phyloP scores from a whole-genome alignment of 2,888 invertebrate genomes.

The Acronicta psi region DNA sequence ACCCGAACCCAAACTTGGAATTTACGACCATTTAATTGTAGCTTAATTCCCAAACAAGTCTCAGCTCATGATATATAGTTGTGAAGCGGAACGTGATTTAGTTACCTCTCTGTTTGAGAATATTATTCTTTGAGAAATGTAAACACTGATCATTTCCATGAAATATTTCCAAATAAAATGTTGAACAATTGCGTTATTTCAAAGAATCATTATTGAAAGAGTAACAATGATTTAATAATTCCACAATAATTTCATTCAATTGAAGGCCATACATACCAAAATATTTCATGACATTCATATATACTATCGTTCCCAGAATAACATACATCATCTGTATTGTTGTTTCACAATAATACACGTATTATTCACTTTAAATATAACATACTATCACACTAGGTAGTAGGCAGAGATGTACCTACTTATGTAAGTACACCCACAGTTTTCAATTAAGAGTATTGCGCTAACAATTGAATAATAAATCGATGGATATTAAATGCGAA shows the following conservation, averaged over 20 bases:
- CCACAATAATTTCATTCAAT: constrained; percentile 3
- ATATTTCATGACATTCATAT: constrained; percentile 3
- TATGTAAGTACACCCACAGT: no score
- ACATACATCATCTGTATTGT: background rate
- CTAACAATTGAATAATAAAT: no score
- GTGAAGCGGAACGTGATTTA: constrained; percentile 54
- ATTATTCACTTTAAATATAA: no score
- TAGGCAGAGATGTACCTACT: no score
- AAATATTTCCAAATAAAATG: background rate
- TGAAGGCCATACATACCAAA: background rate
- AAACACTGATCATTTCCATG: no score
- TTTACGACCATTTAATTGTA: constrained; percentile 88
- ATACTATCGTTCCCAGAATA: constrained; percentile 8
- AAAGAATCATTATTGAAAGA: background rate
- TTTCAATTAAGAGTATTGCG: no score
- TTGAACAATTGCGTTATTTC: background rate
- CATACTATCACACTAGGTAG: no score
- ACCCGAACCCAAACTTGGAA: constrained; percentile 81
- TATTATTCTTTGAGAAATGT: constrained; percentile 5
- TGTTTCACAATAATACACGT: no score
- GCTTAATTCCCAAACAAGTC: constrained; percentile 86
- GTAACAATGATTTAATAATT: constrained; percentile 5
- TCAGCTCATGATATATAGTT: constrained; percentile 82
- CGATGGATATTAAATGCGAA: no score
- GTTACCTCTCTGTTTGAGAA: constrained; percentile 31